Base-by-base conservation (phyloP, 2,113 vertebrate species). In the Cinclus mexicanus region DNA sequence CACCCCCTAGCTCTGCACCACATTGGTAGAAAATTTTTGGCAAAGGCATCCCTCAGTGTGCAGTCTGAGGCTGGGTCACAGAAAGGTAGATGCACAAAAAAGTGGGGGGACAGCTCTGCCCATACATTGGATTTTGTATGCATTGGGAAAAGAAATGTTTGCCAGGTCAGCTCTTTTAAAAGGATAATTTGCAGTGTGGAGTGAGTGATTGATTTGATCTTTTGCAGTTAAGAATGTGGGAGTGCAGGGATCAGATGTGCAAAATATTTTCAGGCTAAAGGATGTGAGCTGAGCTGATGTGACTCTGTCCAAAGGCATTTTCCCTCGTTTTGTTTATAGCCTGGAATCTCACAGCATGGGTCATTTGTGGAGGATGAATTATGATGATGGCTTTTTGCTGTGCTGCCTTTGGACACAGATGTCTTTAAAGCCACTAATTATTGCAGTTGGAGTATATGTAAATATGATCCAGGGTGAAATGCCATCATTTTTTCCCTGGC, bases 371-470 rank as follows among this genome's bases (percentile, higher is more conserved):
- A 74, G 44, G 42, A 35, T 59, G 68, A 91, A 65, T 93, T 90
- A 74, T 74, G 39, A 33, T 83, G 93, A 83, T 90, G 44, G 21
- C n/a, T 76, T 83, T 89, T 85, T 83, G 68, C 64, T 67, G 39
- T 23, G 41, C 21, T 88, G 41, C 53, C 59, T 91, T 94, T 90
- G 74, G 81, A 84, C 57, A 91, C 49, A 71, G 35, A 41, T 87
- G 63, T 76, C 70, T 90, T 77, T 65, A 93, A 70, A 83, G 71
- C 33, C 41, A 39, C 87, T 86, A 91, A 91, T 92, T 92, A 87
- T 20, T 94, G 69, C 68, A 75, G 39, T 19, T 80, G 56, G 67
- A 78, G 35, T 63, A 41, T 69, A 33, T 55, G 50, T 85, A 85
- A 89, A 77, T 86, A 69, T 29, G 68, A 91, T 67, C 21, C n/a